Percentiles rank a stretch among this genome's conserved stretches.
Evolutionary conservation across 2,113 vertebrate genomes (phyloP).

Genomic region (Epinephelus moara): DNA sequence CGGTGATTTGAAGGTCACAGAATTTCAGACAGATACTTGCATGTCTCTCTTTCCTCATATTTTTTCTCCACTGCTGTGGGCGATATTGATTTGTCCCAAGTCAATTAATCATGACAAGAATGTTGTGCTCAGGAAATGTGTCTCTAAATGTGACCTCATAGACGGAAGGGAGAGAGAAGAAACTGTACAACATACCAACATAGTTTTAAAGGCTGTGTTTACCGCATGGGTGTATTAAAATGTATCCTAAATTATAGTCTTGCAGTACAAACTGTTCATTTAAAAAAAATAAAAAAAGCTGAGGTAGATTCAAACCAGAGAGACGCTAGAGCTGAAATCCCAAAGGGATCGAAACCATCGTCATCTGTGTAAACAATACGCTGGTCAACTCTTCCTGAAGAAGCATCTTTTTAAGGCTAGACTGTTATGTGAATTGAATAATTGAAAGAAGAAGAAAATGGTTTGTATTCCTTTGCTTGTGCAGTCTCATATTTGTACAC

Average conservation of each 20-base stretch:
- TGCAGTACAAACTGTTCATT: not conserved
- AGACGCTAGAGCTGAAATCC: not conserved
- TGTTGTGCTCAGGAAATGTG: constrained; percentile 47
- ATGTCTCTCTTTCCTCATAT: constrained; percentile 50
- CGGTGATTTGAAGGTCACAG: constrained; percentile 75
- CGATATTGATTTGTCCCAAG: constrained; percentile 71
- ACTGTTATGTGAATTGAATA: not conserved
- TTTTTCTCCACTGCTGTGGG: constrained; percentile 44
- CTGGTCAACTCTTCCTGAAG: not conserved
- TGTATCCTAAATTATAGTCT: not conserved
- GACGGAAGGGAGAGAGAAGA: constrained; percentile 1
- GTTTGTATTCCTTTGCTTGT: not conserved
- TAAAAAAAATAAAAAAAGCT: not conserved
- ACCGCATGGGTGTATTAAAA: not conserved
- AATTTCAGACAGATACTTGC: constrained; percentile 68
- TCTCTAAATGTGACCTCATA: constrained; percentile 48
- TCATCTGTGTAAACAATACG: not conserved
- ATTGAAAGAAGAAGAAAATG: not conserved
- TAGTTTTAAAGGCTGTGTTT: not conserved
- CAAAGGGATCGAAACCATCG: not conserved
- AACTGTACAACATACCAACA: constrained; percentile 4
- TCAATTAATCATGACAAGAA: constrained; percentile 75
- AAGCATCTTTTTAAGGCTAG: not conserved
- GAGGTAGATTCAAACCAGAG: not conserved
- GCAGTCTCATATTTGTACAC: constrained; percentile 8